Base-by-base conservation (phyloP, 2,797 vertebrate species). In the Diceros bicornis region DNA sequence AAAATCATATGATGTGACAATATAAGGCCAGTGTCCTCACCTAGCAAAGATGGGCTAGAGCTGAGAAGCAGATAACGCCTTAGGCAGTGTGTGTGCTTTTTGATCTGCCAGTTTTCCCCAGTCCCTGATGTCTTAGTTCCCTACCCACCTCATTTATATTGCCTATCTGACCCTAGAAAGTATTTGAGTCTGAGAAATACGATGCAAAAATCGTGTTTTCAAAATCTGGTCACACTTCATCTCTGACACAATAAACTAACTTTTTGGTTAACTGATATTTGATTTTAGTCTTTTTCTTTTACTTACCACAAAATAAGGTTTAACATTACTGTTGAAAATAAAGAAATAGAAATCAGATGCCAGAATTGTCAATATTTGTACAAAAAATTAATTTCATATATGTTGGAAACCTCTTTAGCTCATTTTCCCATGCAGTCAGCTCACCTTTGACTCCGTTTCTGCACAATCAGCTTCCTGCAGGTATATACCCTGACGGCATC, bases 241-340 rank as follows among this genome's bases (percentile, higher is more conserved):
- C 32, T 93, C 27, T 79, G 37, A 91, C 32, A 75, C 41, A 90
- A 55, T 71, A 71, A 41, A 86, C 8, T 78, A 78, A 79, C 9
- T 75, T 74, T 9, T 37, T 44, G 34, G 34, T 44, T 44, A 62
- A 61, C 1, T 84, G 14, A 18, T 25, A 91, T 62, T 95, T 68
- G 90, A 87, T 41, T 41, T 74, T 61, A 79, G 6, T 3, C 12
- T 44, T 57, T 64, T 25, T 25, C 3, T 52, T 87, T 90, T 52
- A n/a, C 7, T 47, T 57, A 29, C 20, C 20, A 77, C 4, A 34
- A 8, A 44, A 64, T 25, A n/a, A 1, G 4, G 0, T 27, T 72
- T 57, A 66, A n/a, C 44, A 86, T 57, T n/a, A 75, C 44, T 89
- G 32, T 47, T 93, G 25, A 74, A 94, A 66, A 95, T 37, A 94